A percentile compares a stretch with the other conserved stretches of the same genome.
phyloP scores from a whole-genome alignment of 2,113 vertebrate species.

The Chlamydotis undulata region DNA sequence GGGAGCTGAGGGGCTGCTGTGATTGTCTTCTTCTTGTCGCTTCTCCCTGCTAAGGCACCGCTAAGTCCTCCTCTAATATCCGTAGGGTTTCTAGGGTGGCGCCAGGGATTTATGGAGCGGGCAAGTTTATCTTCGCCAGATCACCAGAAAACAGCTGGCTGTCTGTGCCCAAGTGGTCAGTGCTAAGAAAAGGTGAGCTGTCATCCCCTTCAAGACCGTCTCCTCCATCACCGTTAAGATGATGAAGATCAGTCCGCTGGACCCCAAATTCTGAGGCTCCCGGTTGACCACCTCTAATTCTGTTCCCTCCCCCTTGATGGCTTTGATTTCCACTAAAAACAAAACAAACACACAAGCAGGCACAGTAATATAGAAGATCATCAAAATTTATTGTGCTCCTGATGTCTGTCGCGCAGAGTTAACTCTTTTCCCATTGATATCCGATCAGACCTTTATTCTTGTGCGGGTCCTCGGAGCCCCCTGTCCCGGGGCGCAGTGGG shows the following conservation, averaged over 20 bases:
- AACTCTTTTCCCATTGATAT: background rate
- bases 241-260: background rate
- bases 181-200: background rate
- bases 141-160: no score
- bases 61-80: background rate
- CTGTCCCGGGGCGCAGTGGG: background rate
- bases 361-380: no score
- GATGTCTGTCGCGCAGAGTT: background rate
- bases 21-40: background rate
- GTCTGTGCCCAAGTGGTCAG: background rate
- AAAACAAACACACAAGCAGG: background rate
- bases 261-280: background rate
- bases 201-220: background rate
- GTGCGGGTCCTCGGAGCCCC: background rate
- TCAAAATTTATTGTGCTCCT: background rate
- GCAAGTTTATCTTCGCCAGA: background rate
- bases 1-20: background rate
- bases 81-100: background rate
- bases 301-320: background rate
- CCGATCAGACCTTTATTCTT: background rate
- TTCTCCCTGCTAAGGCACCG: background rate
- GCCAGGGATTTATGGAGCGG: background rate
- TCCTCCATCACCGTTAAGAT: background rate
- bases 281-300: background rate
- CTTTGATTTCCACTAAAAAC: background rate